A percentile compares a stretch with the other conserved stretches of the same genome.
phyloP scores from a whole-genome alignment of 2,888 invertebrate genomes.

The Ptilodon capucinus region DNA sequence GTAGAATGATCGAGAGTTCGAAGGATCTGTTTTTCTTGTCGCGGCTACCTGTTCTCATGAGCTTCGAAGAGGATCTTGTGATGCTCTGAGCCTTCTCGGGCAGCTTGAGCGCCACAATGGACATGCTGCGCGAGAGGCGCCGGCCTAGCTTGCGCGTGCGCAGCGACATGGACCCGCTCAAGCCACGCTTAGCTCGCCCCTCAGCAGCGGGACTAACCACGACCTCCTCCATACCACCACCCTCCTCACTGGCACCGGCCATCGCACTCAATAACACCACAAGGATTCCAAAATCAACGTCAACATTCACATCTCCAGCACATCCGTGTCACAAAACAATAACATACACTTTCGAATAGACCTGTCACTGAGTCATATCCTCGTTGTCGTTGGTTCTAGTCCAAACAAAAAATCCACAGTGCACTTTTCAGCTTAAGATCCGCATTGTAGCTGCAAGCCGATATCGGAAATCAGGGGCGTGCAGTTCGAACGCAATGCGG shows the following conservation, averaged over 20 bases:
- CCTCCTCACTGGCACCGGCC: constrained; percentile 73
- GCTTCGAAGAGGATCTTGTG: constrained; percentile 82
- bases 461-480: constrained; percentile 56
- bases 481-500: constrained; percentile 47
- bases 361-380: constrained; percentile 64
- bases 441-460: constrained; percentile 61
- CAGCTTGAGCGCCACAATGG: constrained; percentile 78
- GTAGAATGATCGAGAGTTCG: constrained; percentile 84
- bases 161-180: constrained; percentile 76
- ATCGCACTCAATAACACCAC: constrained; percentile 63
- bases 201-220: constrained; percentile 35
- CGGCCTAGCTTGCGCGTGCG: constrained; percentile 77
- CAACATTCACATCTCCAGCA: constrained; percentile 72
- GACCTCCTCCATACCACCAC: constrained; percentile 56
- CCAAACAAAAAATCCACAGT: constrained; percentile 45
- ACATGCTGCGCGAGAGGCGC: constrained; percentile 80
- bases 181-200: constrained; percentile 62
- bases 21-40: constrained; percentile 82
- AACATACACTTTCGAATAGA: constrained; percentile 60
- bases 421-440: constrained; percentile 64
- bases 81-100: constrained; percentile 84
- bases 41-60: constrained; percentile 80
- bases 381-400: constrained; percentile 30
- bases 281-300: constrained; percentile 44
- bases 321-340: constrained; percentile 53